A percentile compares a stretch with the other conserved stretches of the same genome.
phyloP scores from a whole-genome alignment of 2,113 vertebrate genomes.

The Prochilodus magdalenae region DNA sequence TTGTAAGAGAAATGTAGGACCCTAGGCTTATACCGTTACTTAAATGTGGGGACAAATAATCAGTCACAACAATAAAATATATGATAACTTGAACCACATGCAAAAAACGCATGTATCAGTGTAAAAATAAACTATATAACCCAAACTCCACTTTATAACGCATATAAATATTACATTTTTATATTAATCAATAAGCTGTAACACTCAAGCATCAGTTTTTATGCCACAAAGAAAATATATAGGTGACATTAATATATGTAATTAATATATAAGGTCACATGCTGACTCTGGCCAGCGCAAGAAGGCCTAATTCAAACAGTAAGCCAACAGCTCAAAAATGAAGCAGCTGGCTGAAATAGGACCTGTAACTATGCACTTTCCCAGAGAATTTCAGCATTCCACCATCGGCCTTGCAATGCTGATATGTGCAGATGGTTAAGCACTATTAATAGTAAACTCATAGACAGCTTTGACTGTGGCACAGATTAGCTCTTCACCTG shows the following conservation, averaged over 20 bases:
- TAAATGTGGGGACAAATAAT: not conserved
- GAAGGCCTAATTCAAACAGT: not conserved
- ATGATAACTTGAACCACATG: not conserved
- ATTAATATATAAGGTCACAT: conserved; percentile 15
- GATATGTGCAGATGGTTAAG: conserved; percentile 46
- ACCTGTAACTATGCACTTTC: conserved; percentile 6
- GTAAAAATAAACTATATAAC: too few species aligned
- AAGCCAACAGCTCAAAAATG: conserved; percentile 1
- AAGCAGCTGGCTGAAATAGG: conserved; percentile 33
- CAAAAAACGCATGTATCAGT: not conserved
- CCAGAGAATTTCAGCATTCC: conserved; percentile 39
- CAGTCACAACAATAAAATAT: not conserved
- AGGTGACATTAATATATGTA: too few species aligned
- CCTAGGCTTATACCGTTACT: too few species aligned
- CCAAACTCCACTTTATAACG: too few species aligned
- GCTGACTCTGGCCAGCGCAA: not conserved
- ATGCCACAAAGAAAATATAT: not conserved
- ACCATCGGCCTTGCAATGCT: conserved; percentile 16
- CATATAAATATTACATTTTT: too few species aligned
- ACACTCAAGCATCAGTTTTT: too few species aligned
- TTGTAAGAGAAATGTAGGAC: conserved; percentile 77
- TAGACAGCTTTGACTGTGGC: conserved; percentile 67
- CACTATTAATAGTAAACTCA: conserved; percentile 77
- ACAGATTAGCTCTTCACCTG: conserved; percentile 71
- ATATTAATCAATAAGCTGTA: not conserved